Evolutionary conservation across 2,113 vertebrate species (phyloP).

Genomic region (Holacanthus passer): DNA sequence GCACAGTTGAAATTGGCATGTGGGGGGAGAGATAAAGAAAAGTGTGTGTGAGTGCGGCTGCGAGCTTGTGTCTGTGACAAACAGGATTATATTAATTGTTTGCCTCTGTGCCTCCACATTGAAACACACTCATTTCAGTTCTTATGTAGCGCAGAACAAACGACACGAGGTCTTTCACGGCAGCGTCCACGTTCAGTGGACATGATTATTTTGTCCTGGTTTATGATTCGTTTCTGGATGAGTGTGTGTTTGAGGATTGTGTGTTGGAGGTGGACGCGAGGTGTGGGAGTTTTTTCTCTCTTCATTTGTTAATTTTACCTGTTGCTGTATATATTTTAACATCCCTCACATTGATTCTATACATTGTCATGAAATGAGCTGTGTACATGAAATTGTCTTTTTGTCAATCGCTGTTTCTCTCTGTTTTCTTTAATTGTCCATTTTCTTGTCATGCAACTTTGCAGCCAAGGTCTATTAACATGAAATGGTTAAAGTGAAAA

Average conservation of each 20-base stretch:
- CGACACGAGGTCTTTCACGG: neutral
- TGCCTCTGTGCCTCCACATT: constrained; percentile 26
- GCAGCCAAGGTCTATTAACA: too few relatives aligned
- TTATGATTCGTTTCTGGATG: too few relatives aligned
- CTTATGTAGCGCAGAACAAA: neutral
- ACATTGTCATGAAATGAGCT: neutral
- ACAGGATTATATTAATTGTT: constrained; percentile 59
- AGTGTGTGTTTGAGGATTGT: neutral
- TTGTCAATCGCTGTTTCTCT: neutral
- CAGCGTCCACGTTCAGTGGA: too few relatives aligned
- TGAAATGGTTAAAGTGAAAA: neutral
- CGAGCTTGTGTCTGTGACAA: constrained; percentile 42
- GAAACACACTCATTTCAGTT: constrained; percentile 15
- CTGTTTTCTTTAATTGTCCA: neutral
- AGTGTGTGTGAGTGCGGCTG: neutral
- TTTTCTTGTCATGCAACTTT: neutral
- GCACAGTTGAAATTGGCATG: constrained; percentile 6
- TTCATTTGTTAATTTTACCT: neutral
- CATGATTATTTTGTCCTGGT: too few relatives aligned
- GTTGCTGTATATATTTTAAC: neutral
- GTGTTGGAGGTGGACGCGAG: neutral
- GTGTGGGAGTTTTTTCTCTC: neutral
- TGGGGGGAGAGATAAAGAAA: constrained; percentile 48
- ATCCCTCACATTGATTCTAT: neutral
- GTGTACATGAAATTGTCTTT: neutral